Base-by-base conservation (phyloP, 2,888 invertebrate species). In the Megastigmus dorsalis region DNA sequence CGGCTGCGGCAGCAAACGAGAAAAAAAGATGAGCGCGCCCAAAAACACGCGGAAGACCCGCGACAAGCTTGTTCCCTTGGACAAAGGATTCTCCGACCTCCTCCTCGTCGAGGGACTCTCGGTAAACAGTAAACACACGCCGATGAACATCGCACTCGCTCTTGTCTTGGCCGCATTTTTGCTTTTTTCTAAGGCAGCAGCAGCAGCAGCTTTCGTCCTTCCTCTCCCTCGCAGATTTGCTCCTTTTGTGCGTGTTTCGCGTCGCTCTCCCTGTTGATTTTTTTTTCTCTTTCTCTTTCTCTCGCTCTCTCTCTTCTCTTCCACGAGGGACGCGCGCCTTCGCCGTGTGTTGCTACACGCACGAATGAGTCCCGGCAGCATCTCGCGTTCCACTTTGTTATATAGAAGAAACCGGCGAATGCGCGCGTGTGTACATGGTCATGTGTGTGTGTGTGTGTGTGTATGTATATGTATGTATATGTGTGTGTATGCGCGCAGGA, bases 311-410 rank as follows among this genome's bases (percentile, higher is more conserved):
- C 6, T 23, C 26, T 50, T 38, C 6, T 26, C 26, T 20, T 43
- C 18, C 45, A 13, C 30, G 36, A 23, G 30, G 43, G 60, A 43
- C 23, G 60, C 10, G 6, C 10, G 23, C 9, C n/a, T n/a, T n/a
- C 15, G 18, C 20, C 5, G 36, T 7, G n/a, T 36, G 23, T 48
- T 13, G 65, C 65, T 52, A 52, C 65, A 65, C 66, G 66, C 66
- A 66, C 55, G 55, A 66, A 55, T 45, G 38, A 54, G 54, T 23
- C 33, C 45, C 67, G 36, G 48, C 48, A 9, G 4, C 23, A 9
- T 26, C 55, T 68, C 57, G 67, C 48, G 55, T 68, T 68, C 67
- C 67, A 68, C 67, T 68, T 68, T 68, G 57, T 43, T 55, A 33
- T 30, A 57, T 48, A 68, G 36, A 68, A 68, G 57, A 68, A 68